Evolutionary conservation across 2,888 invertebrate genomes (phyloP).

Genomic region (Drosophila koepferae): DNA sequence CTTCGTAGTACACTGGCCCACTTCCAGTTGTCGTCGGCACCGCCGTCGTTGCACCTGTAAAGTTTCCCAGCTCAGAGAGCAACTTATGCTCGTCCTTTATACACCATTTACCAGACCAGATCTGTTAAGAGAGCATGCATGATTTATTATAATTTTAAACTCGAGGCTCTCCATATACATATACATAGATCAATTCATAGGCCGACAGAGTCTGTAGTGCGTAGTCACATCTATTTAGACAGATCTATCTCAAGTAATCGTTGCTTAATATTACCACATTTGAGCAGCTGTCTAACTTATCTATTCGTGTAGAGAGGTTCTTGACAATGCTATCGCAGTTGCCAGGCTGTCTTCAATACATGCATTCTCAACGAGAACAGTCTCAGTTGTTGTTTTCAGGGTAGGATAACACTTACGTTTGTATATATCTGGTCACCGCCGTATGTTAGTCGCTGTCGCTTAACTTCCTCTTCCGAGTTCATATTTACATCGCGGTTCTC

Average conservation of each 20-base stretch:
- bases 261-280: too few species aligned
- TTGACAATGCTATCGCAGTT: too few species aligned
- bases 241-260: not conserved
- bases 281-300: too few species aligned
- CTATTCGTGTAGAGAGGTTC: not conserved
- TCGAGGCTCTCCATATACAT: too few species aligned
- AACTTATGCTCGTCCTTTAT: conserved; percentile 96
- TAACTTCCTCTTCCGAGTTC: conserved; percentile 94
- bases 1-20: conserved; percentile 86
- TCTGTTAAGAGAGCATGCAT: conserved; percentile 85
- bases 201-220: too few species aligned
- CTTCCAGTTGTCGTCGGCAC: conserved; percentile 67
- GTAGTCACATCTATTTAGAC: not conserved
- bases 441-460: conserved; percentile 94
- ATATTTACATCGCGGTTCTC: conserved; percentile 95
- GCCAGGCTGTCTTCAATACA: not conserved
- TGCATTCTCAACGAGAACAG: not conserved
- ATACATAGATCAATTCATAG: too few species aligned
- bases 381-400: not conserved
- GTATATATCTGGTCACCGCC: conserved; percentile 96
- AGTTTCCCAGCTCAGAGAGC: conserved; percentile 91
- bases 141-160: not conserved
- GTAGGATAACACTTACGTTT: conserved; percentile 88
- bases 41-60: conserved; percentile 76
- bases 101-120: conserved; percentile 96